Percentiles rank a stretch among this genome's conserved stretches.
These are phyloP conservation scores for Bergia sp. DNA, from an alignment of 92 coral and sea anemone species.

Conservation along the genomic window DNA sequence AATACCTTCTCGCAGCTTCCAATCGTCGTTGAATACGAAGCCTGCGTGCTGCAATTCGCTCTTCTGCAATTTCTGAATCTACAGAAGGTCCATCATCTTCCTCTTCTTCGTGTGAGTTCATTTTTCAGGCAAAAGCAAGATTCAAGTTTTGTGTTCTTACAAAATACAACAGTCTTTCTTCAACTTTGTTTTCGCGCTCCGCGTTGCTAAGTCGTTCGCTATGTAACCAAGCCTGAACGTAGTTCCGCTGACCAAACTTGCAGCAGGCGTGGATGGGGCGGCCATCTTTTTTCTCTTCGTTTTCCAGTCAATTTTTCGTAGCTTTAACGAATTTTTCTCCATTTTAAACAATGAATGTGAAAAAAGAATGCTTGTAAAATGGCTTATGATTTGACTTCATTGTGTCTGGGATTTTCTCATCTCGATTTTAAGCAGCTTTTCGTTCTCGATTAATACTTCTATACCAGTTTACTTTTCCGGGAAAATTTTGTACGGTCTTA, in stretches of 20 bases:
- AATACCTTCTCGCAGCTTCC: slow-evolving; percentile 94
- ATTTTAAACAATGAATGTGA: neutral
- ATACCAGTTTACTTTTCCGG: neutral
- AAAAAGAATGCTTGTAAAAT: neutral
- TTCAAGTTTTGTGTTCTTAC: neutral
- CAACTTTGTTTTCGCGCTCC: slow-evolving; percentile 53
- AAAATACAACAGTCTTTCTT: neutral
- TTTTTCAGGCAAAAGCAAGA: slow-evolving; percentile 22
- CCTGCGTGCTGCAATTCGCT: slow-evolving; percentile 96
- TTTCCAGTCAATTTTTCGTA: neutral
- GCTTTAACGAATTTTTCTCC: neutral
- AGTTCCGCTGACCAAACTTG: slow-evolving; percentile 36
- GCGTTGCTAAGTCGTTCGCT: slow-evolving; percentile 42
- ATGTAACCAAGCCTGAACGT: slow-evolving; percentile 29
- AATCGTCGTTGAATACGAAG: slow-evolving; percentile 93
- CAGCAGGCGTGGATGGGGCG: slow-evolving; percentile 8
- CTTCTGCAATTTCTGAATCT: slow-evolving; percentile 91
- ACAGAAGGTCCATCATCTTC: slow-evolving; percentile 99
- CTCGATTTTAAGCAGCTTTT: slow-evolving; percentile 1
- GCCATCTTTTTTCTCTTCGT: slow-evolving; percentile 3
- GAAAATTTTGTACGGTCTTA: neutral
- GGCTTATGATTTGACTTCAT: neutral
- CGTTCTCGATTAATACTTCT: neutral
- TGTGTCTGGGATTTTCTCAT: neutral
- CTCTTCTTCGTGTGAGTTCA: slow-evolving; percentile 93